phyloP scores from a whole-genome alignment of 1,140 invertebrate species.

The Saccostrea echinata region DNA sequence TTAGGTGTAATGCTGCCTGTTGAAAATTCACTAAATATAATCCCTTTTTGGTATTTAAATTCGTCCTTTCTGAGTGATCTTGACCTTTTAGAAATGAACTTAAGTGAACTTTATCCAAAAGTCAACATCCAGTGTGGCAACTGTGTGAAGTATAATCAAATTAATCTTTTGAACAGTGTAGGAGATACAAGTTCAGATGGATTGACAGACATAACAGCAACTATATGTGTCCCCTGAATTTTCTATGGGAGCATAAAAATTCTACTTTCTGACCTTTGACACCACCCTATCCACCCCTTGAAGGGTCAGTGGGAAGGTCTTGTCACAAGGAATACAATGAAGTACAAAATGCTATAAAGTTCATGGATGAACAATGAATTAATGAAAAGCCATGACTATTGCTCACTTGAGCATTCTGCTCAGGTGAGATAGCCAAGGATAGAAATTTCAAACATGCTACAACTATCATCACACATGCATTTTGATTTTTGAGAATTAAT shows the following conservation, averaged over 20 bases:
- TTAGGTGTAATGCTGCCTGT: not conserved
- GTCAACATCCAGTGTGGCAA: not conserved
- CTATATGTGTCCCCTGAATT: not conserved
- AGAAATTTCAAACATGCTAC: not conserved
- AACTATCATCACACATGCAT: not conserved
- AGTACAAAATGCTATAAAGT: not conserved
- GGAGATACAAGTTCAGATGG: not conserved
- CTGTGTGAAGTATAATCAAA: not conserved
- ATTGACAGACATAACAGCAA: not conserved
- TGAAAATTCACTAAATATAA: conserved; percentile 2
- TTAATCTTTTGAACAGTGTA: not conserved
- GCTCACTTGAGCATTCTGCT: not conserved
- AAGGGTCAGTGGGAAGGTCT: not conserved
- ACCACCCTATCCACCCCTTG: not conserved
- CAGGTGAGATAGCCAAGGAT: not conserved
- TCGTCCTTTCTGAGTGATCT: not conserved
- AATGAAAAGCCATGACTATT: not conserved
- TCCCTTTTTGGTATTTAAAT: conserved; percentile 2
- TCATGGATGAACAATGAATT: not conserved
- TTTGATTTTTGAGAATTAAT: not conserved
- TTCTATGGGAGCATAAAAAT: conserved; percentile 6
- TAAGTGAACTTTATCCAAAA: not conserved
- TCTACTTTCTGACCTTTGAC: not conserved
- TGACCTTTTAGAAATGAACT: not conserved
- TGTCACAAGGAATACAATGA: not conserved